Conservation (phyloP, 2,888 invertebrate species). For the Drosophila engyochracea region DNA sequence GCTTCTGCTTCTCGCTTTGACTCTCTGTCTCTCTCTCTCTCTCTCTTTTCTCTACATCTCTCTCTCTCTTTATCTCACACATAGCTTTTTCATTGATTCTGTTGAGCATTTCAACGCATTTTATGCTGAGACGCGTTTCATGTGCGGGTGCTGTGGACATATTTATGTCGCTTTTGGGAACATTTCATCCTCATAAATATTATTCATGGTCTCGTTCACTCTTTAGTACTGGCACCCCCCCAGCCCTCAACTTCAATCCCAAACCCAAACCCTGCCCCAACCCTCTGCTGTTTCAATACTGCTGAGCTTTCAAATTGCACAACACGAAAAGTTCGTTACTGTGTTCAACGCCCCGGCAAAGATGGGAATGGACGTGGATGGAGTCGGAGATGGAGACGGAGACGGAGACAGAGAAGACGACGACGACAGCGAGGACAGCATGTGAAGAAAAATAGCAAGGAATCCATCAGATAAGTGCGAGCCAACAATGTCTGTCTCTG, state of each 20-base stretch:
- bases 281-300: slow-evolving; percentile 49
- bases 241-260: slow-evolving; percentile 12
- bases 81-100: slow-evolving; percentile 23
- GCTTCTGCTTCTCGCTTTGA: not conserved
- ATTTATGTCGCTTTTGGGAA: slow-evolving; percentile 84
- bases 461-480: slow-evolving; percentile 77
- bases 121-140: slow-evolving; percentile 75
- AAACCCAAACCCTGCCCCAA: slow-evolving; percentile 4
- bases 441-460: slow-evolving; percentile 73
- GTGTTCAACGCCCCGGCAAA: slow-evolving; percentile 50
- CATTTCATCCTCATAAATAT: slow-evolving; percentile 85
- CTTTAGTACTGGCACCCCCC: slow-evolving; percentile 44
- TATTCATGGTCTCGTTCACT: slow-evolving; percentile 80
- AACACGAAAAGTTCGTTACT: slow-evolving; percentile 74
- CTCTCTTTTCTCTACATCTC: not conserved
- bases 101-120: slow-evolving; percentile 70
- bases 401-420: slow-evolving; percentile 1
- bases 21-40: not conserved
- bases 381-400: not conserved
- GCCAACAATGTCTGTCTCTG: slow-evolving; percentile 55
- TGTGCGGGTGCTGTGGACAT: slow-evolving; percentile 84
- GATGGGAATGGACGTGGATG: slow-evolving; percentile 18
- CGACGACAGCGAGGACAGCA: slow-evolving; percentile 45
- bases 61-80: not conserved
- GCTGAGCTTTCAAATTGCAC: slow-evolving; percentile 76